Conservation (phyloP, 2,888 invertebrate genomes). For the Cartodere bifasciata region DNA sequence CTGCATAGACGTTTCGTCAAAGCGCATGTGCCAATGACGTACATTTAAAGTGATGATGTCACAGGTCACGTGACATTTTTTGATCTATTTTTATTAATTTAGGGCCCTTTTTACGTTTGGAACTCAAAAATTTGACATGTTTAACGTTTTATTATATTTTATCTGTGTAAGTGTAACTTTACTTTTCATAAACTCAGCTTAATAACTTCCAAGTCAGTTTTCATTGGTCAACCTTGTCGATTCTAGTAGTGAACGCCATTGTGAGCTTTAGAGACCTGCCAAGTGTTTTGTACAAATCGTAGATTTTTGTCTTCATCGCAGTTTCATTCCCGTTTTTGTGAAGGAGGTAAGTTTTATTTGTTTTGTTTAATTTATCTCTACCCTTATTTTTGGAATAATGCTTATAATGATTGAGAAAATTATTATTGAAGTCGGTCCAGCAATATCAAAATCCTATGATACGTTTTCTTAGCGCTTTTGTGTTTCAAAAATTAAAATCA, state of each 20-base stretch:
- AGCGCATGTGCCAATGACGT: constrained; percentile 40
- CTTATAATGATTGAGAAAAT: constrained; percentile 37
- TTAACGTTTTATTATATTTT: too few relatives aligned
- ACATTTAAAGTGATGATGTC: constrained; percentile 31
- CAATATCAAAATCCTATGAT: constrained; percentile 58
- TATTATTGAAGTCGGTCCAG: constrained; percentile 43
- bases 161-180: too few relatives aligned
- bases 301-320: constrained; percentile 55
- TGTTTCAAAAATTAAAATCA: constrained; percentile 27
- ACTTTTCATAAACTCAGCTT: constrained; percentile 1
- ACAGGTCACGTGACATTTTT: constrained; percentile 17
- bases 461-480: constrained; percentile 52
- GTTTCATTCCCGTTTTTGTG: constrained; percentile 40
- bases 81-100: constrained; percentile 4
- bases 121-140: constrained; percentile 1
- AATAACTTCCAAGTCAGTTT: too few relatives aligned
- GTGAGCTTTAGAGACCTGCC: constrained; percentile 69
- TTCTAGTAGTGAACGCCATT: constrained; percentile 58
- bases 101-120: too few relatives aligned
- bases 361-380: constrained; percentile 15
- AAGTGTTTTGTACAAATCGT: constrained; percentile 51
- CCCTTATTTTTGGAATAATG: constrained; percentile 34
- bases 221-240: too few relatives aligned
- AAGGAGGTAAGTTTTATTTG: constrained; percentile 28
- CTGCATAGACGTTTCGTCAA: constrained; percentile 45